phyloP scores from a whole-genome alignment of 2,797 vertebrate species.

The Pantherophis vulpinus region DNA sequence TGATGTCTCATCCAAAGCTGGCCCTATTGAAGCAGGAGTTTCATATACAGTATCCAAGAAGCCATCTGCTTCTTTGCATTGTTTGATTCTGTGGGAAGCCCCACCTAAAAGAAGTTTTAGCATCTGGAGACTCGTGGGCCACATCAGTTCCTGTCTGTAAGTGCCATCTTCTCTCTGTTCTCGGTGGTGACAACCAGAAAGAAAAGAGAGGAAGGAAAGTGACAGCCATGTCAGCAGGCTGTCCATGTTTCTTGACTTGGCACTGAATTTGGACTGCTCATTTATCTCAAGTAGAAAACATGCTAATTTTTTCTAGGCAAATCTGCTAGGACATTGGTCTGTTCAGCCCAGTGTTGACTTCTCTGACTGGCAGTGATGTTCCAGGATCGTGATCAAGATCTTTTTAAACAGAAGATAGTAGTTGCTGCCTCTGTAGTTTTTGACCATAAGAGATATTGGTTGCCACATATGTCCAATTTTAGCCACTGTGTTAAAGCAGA shows the following conservation, averaged over 20 bases:
- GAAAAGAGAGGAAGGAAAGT: neutral
- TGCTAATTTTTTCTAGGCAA: neutral
- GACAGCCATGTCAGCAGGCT: neutral
- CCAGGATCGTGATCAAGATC: neutral
- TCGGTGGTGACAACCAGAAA: neutral
- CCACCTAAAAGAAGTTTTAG: neutral
- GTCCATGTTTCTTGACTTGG: neutral
- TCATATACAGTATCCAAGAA: neutral
- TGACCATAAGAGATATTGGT: neutral
- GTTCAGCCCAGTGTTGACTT: neutral
- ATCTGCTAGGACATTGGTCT: neutral
- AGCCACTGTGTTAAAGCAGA: neutral
- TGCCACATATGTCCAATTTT: neutral
- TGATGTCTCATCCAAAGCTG: neutral
- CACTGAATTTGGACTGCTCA: neutral
- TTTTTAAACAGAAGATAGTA: neutral
- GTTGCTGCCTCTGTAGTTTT: neutral
- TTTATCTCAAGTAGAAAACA: neutral
- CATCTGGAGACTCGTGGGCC: neutral
- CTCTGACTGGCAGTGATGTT: neutral
- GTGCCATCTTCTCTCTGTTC: neutral
- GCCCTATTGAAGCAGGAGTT: neutral
- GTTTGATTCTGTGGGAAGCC: neutral
- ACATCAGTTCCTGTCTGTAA: neutral
- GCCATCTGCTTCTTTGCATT: neutral